Evolutionary conservation across 2,888 invertebrate genomes (phyloP).

Genomic region (Toxonevra muliebris): DNA sequence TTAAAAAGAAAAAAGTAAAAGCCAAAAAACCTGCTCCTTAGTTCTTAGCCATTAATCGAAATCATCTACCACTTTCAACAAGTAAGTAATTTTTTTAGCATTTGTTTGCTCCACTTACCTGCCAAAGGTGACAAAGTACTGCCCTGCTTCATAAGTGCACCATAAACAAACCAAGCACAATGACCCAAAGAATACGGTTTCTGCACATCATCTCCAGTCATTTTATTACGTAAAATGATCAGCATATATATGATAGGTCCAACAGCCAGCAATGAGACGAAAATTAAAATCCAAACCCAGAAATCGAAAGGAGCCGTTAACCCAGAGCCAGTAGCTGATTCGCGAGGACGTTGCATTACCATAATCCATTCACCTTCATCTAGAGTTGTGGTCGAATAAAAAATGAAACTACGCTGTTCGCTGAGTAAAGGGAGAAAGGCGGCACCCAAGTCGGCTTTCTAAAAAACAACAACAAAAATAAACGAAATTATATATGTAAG

Average conservation of each 20-base stretch:
- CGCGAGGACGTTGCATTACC: slow-evolving; percentile 80
- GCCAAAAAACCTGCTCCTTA: no score
- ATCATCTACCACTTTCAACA: no score
- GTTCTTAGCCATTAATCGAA: no score
- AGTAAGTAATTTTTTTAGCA: no score
- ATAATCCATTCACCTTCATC: slow-evolving; percentile 83
- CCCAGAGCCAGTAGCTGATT: slow-evolving; percentile 85
- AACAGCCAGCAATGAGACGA: slow-evolving; percentile 76
- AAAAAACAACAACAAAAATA: slow-evolving; percentile 23
- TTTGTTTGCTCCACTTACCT: slow-evolving; percentile 68
- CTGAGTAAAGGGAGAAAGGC: slow-evolving; percentile 78
- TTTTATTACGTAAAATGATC: slow-evolving; percentile 71
- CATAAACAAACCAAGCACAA: slow-evolving; percentile 86
- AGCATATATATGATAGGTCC: slow-evolving; percentile 82
- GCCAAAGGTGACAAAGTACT: slow-evolving; percentile 81
- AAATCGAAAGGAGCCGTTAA: slow-evolving; percentile 82
- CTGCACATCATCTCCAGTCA: slow-evolving; percentile 71
- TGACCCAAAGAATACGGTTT: slow-evolving; percentile 72
- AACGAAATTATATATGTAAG: not conserved
- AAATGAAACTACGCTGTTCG: slow-evolving; percentile 68
- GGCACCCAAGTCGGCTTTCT: slow-evolving; percentile 82
- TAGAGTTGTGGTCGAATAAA: slow-evolving; percentile 70
- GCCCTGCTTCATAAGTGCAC: slow-evolving; percentile 87
- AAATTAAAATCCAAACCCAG: slow-evolving; percentile 77
- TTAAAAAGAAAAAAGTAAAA: no score